Percentiles rank a stretch among this genome's conserved stretches.
Evolutionary conservation across 2,888 invertebrate species (phyloP).

Genomic region (Linnaemya tessellans): DNA sequence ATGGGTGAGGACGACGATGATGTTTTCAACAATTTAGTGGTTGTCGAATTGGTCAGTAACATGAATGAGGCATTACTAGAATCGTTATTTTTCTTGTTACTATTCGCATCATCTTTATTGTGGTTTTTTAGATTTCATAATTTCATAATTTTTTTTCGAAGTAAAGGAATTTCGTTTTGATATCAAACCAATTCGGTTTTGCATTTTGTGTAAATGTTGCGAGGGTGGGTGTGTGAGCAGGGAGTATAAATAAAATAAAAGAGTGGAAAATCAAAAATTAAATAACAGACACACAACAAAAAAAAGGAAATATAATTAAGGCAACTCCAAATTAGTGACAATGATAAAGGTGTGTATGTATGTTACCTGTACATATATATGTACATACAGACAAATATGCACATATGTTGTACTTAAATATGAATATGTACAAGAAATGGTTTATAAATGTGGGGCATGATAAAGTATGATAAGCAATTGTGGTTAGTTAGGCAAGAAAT

Average conservation of each 20-base stretch:
- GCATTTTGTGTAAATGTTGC: conserved; percentile 40
- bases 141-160: conserved; percentile 1
- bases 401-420: background rate
- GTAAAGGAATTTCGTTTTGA: too few relatives aligned
- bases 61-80: conserved; percentile 52
- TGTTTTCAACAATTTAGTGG: conserved; percentile 53
- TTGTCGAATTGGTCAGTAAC: conserved; percentile 72
- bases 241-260: conserved; percentile 47
- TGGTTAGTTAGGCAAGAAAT: background rate
- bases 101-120: conserved; percentile 51
- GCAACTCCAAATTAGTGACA: conserved; percentile 21
- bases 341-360: background rate
- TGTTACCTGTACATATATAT: too few relatives aligned
- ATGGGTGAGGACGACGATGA: conserved; percentile 64
- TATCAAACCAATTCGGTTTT: conserved; percentile 56
- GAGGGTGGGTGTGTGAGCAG: background rate
- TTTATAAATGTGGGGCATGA: background rate
- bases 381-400: background rate
- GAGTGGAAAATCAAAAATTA: conserved; percentile 41
- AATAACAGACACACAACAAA: conserved; percentile 27
- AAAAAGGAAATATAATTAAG: conserved; percentile 39
- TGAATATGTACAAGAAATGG: background rate
- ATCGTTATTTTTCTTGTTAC: conserved; percentile 7
- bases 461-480: background rate
- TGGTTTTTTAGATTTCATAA: conserved; percentile 14